Base-by-base conservation (phyloP, 2,888 invertebrate species). In the Sinopyrophorus schimmeli region DNA sequence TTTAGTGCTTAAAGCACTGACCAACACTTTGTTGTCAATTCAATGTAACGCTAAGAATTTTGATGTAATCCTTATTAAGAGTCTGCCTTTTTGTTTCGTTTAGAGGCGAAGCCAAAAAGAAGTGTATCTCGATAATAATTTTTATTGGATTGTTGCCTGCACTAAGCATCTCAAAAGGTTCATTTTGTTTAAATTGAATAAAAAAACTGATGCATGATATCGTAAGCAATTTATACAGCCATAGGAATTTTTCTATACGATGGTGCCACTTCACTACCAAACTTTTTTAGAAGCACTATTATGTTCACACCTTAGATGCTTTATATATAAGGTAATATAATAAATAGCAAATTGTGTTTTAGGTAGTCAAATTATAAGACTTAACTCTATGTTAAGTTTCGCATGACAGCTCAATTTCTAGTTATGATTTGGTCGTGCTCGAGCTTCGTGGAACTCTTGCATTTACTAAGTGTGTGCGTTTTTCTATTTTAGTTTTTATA, bases 271-370 rank as follows among this genome's bases (percentile, higher is more conserved):
- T 65, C 66, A 67, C 66, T 60, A 67, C 61, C 62, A 56, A 58
- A 56, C 57, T 63, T 67, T 66, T 66, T 63, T 65, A 66, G 64
- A 57, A 64, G 68, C 68, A 69, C 62, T 57, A 58, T 64, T 68
- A 61, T 58, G 64, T 68, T 67, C 62, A n/a, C n/a, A 68, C 63
- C 61, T 44, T 66, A 67, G 61, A 63, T 64, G 66, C 66, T 66
- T 66, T 67, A 63, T 64, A 64, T 62, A 65, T 64, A 60, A 55
- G 43, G 46, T 53, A 51, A 48, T 47, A 49, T 32, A 30, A 62
- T 53, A 53, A 63, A 65, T 65, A 69, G 66, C 64, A 61, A 64
- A 66, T 66, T 68, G 67, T 69, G 68, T 69, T 68, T 67, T 69
- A 67, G 63, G 53, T 49, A 49, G 58, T 51, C 53, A 56, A 56